These are phyloP conservation scores for Drosophila nr. medialis DNA, from an alignment of 2,888 invertebrate species.

Conservation along the genomic window DNA sequence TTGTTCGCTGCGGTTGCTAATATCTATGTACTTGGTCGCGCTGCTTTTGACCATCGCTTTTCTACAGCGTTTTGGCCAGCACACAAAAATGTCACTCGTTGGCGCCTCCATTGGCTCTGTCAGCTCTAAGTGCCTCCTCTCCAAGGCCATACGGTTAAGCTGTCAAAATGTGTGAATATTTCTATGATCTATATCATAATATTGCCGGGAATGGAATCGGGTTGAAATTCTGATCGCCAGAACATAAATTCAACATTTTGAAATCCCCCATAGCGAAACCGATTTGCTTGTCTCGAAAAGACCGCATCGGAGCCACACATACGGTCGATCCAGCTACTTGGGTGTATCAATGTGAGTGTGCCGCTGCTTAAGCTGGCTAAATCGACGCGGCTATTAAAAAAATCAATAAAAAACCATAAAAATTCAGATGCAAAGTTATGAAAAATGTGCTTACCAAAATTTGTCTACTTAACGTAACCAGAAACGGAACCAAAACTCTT, in stretches of 20 bases:
- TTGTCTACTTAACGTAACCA: not conserved
- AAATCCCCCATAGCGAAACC: too few species aligned
- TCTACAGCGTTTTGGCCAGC: not conserved
- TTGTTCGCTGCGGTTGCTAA: constrained; percentile 23
- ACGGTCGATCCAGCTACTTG: not conserved
- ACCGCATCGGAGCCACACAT: not conserved
- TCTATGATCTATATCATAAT: too few species aligned
- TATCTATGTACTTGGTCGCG: not conserved
- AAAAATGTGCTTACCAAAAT: not conserved
- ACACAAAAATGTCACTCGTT: constrained; percentile 13
- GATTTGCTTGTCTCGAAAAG: not conserved
- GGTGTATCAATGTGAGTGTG: not conserved
- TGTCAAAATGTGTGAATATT: too few species aligned
- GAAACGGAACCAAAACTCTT: too few species aligned
- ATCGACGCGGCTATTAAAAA: not conserved
- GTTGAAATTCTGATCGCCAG: too few species aligned
- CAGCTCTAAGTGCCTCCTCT: too few species aligned
- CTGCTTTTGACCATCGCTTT: constrained; percentile 9
- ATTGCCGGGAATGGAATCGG: too few species aligned
- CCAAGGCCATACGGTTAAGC: too few species aligned
- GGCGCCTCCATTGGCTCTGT: not conserved
- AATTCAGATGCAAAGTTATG: not conserved
- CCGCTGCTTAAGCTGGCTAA: not conserved
- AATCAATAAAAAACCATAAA: not conserved
- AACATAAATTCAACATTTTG: not conserved